Base-by-base conservation (phyloP, 2,888 invertebrate species). In the Ormyrus thymus region DNA sequence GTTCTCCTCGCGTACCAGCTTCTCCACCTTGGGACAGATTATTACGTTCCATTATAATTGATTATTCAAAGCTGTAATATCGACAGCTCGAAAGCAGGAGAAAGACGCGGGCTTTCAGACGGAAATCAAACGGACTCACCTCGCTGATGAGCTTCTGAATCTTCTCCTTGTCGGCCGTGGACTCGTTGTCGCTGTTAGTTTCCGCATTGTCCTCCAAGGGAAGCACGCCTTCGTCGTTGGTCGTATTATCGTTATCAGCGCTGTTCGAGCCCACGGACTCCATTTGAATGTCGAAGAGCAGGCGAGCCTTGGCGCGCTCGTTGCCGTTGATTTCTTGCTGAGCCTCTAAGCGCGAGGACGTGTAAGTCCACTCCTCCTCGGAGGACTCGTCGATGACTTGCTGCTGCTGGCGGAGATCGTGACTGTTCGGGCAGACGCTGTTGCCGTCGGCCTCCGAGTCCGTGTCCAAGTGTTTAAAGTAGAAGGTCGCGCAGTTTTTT, bases 381-480 rank as follows among this genome's bases (percentile, higher is more conserved):
- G 93, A 93, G 71, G 93, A 93, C 86, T 93, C 93, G 82, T 89
- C 89, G 56, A 81, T 83, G 90, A 70, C 13, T 6, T 3, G 45
- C 4, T 55, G 56, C 29, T 68, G 78, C 10, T 68, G 29, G n/a
- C 43, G 9, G n/a, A 46, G 43, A 9, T 55, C 61, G 4, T 53
- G 43, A 8, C 92, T 90, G 81, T 91, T 89, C 69, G 69, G 7
- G 43, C 10, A 29, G 29, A 8, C 3, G 29, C 48, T n/a, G 29
- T 66, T 62, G 58, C 48, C 73, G 86, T 95, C 94, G 87, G 93
- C 92, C 88, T 96, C 96, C 10, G 95, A 95, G 89, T 97, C 97
- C 11, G 96, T 97, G 89, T 97, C 97, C 90, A 94, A 93, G 90
- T 97, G 97, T 89, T 93, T 95, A 90, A 96, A 96, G 91, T 97